phyloP scores from a whole-genome alignment of 1,140 invertebrate genomes.

The Ips nitidus region DNA sequence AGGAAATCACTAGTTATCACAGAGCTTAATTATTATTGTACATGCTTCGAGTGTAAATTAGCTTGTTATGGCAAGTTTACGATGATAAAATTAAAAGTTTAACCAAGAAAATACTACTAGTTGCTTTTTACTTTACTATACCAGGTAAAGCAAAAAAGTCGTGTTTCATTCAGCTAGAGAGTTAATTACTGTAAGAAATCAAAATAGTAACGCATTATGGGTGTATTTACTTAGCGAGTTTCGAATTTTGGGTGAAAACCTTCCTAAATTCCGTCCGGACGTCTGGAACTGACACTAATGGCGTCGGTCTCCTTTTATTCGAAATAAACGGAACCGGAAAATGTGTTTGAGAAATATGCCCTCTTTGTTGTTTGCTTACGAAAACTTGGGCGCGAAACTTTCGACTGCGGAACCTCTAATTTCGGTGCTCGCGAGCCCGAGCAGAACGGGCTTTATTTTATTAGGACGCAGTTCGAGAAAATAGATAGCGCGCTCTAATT shows the following conservation, averaged over 20 bases:
- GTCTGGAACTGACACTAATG: slow-evolving; percentile 34
- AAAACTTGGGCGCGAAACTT: slow-evolving; percentile 31
- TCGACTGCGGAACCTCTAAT: slow-evolving; percentile 12
- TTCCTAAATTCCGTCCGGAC: slow-evolving; percentile 33
- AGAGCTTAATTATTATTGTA: slow-evolving; percentile 2
- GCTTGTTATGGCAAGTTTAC: no score
- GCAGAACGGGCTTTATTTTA: slow-evolving; percentile 1
- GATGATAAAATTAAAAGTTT: no score
- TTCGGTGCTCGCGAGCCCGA: slow-evolving; percentile 14
- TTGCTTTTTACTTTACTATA: no score
- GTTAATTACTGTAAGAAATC: no score
- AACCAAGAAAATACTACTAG: no score
- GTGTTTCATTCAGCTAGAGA: no score
- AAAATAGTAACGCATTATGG: no score
- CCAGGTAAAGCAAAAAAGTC: no score
- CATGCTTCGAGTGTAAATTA: no score
- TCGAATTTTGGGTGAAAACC: slow-evolving; percentile 34
- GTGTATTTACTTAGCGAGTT: no score
- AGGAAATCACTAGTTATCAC: background rate
- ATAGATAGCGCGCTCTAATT: slow-evolving; percentile 19
- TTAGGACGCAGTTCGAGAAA: slow-evolving; percentile 14
- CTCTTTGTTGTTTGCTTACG: slow-evolving; percentile 37
- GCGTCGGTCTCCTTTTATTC: slow-evolving; percentile 31
- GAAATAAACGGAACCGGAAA: slow-evolving; percentile 34
- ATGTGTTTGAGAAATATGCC: slow-evolving; percentile 37